phyloP scores from a whole-genome alignment of 2,797 vertebrate genomes.

The Masticophis lateralis region DNA sequence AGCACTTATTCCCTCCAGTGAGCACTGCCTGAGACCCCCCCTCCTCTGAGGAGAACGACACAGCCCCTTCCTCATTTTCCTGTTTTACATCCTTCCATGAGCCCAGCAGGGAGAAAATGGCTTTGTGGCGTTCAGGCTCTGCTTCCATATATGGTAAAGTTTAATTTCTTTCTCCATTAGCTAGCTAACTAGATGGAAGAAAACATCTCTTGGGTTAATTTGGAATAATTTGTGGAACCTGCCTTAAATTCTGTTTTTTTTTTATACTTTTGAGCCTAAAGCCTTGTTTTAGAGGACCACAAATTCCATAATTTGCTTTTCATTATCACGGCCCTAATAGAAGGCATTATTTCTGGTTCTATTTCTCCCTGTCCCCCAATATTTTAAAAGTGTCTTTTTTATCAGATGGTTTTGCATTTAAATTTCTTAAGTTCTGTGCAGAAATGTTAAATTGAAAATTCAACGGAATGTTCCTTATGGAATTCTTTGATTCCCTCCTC shows the following conservation, averaged over 20 bases:
- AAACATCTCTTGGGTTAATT: conserved; percentile 12
- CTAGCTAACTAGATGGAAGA: conserved; percentile 10
- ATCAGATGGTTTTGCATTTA: background rate
- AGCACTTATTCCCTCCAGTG: background rate
- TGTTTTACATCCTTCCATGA: conserved; percentile 39
- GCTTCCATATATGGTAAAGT: background rate
- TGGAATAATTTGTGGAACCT: background rate
- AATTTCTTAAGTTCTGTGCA: background rate
- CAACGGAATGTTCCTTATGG: no score
- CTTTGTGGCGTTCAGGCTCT: background rate
- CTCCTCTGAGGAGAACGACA: conserved; percentile 22
- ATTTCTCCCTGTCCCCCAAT: background rate
- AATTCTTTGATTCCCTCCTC: background rate
- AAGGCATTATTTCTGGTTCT: background rate
- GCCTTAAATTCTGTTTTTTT: background rate
- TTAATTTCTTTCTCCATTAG: conserved; percentile 14
- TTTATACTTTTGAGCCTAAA: background rate
- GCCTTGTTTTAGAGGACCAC: background rate
- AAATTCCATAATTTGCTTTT: background rate
- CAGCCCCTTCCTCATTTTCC: conserved; percentile 30
- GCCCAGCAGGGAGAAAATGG: background rate
- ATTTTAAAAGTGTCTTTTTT: background rate
- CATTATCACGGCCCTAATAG: background rate
- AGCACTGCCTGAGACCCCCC: background rate
- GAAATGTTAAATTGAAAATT: background rate